Conservation (phyloP, 2,113 vertebrate genomes). For the Sceloporus tristichus region DNA sequence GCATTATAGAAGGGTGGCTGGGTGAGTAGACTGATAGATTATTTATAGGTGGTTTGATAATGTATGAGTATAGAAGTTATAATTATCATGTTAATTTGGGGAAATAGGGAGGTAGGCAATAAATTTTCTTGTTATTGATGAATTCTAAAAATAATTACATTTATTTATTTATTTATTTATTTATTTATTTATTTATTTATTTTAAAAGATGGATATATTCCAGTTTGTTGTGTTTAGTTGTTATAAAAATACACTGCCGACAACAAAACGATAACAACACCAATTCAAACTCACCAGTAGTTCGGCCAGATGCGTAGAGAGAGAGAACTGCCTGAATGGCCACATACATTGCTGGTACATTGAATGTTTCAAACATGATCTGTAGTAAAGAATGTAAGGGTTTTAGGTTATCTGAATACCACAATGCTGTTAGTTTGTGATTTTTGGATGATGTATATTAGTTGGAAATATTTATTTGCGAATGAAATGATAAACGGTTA, state of each 20-base stretch:
- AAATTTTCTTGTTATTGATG: too few relatives aligned
- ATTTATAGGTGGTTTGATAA: too few relatives aligned
- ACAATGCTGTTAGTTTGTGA: neutral
- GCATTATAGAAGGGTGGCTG: too few relatives aligned
- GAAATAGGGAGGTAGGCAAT: too few relatives aligned
- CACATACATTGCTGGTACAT: slow-evolving; percentile 54
- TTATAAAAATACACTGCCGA: neutral
- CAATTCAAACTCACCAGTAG: slow-evolving; percentile 54
- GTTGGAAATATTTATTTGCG: too few relatives aligned
- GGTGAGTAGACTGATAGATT: too few relatives aligned
- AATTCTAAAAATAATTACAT: too few relatives aligned
- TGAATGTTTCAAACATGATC: slow-evolving; percentile 66
- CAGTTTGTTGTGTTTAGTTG: neutral
- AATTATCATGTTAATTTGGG: too few relatives aligned
- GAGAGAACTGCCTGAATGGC: slow-evolving; percentile 68
- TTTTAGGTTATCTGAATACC: neutral
- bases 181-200: too few relatives aligned
- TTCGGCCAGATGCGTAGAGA: slow-evolving; percentile 64
- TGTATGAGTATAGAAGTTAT: too few relatives aligned
- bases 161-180: too few relatives aligned
- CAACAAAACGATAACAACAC: fast-evolving
- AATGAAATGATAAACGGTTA: too few relatives aligned
- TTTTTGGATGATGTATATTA: neutral
- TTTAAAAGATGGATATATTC: neutral
- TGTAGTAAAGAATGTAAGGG: slow-evolving; percentile 18